Evolutionary conservation across 92 coral and sea anemone species (phyloP).

Genomic region (Galaxea fascicularis): DNA sequence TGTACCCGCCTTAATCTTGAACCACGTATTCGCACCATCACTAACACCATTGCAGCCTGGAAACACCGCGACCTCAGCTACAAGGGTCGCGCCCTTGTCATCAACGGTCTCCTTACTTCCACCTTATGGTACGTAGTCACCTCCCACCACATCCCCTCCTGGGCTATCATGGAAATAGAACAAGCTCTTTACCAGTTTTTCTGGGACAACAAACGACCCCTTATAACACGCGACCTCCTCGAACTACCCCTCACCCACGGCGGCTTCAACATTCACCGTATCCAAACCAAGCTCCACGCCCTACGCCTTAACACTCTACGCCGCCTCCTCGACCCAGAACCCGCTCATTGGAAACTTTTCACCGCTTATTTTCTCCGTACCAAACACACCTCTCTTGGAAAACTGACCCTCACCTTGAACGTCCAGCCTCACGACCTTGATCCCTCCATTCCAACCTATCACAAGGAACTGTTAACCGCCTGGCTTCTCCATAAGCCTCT

Average conservation of each 20-base stretch:
- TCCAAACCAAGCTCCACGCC: not conserved
- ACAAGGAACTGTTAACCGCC: not conserved
- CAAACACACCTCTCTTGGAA: not conserved
- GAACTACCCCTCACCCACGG: slow-evolving; percentile 4
- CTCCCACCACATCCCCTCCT: not conserved
- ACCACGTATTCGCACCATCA: not conserved
- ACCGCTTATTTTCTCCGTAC: not conserved
- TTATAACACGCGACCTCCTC: not conserved
- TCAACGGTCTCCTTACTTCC: not conserved
- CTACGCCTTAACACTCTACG: not conserved
- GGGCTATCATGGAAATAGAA: slow-evolving; percentile 8
- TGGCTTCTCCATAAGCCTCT: not conserved
- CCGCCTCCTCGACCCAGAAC: not conserved
- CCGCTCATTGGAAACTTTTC: not conserved
- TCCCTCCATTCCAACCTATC: not conserved
- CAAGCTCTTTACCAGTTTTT: not conserved
- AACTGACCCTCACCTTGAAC: not conserved
- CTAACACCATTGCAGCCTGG: not conserved
- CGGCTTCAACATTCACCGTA: slow-evolving; percentile 5
- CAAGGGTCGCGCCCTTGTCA: not conserved
- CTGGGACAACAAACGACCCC: not conserved
- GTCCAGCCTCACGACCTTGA: not conserved
- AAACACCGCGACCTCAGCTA: not conserved
- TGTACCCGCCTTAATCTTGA: not conserved
- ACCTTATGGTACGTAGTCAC: slow-evolving; percentile 2